These are phyloP conservation scores for Anniella stebbinsi DNA, from an alignment of 2,797 vertebrate genomes.

Conservation along the genomic window DNA sequence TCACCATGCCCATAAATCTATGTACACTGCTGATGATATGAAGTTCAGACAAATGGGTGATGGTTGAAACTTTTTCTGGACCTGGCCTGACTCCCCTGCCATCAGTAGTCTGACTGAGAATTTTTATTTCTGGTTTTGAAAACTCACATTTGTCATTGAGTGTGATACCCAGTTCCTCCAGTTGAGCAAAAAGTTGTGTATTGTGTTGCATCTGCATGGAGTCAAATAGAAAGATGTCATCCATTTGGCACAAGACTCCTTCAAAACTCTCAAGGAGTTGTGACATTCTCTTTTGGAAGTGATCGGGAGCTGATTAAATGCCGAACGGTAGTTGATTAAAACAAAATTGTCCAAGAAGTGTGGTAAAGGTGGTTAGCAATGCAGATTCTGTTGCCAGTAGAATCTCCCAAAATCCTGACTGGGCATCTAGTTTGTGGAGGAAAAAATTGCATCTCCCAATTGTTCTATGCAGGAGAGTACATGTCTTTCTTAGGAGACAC, in stretches of 20 bases:
- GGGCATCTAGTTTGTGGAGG: constrained; percentile 22
- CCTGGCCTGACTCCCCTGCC: background rate
- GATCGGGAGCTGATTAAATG: constrained; percentile 35
- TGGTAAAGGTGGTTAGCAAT: constrained; percentile 20
- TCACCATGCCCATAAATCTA: too few species aligned
- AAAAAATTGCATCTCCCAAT: constrained; percentile 1
- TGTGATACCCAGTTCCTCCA: background rate
- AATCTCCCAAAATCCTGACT: constrained; percentile 21
- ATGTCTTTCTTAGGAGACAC: background rate
- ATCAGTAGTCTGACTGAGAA: constrained; percentile 18
- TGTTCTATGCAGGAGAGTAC: background rate
- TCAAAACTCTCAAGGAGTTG: background rate
- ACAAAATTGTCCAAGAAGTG: background rate
- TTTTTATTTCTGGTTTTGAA: constrained; percentile 24
- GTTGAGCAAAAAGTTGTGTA: background rate
- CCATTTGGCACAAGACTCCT: constrained; percentile 1
- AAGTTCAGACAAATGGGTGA: too few species aligned
- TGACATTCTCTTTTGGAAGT: constrained; percentile 36
- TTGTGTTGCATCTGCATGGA: background rate
- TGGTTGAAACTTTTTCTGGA: background rate
- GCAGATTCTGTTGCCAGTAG: background rate
- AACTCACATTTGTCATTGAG: background rate
- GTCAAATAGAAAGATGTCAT: background rate
- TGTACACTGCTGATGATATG: too few species aligned
- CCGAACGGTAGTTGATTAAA: constrained; percentile 47